Conservation (phyloP, 1,140 invertebrate genomes). For the Drosophila asahinai region DNA sequence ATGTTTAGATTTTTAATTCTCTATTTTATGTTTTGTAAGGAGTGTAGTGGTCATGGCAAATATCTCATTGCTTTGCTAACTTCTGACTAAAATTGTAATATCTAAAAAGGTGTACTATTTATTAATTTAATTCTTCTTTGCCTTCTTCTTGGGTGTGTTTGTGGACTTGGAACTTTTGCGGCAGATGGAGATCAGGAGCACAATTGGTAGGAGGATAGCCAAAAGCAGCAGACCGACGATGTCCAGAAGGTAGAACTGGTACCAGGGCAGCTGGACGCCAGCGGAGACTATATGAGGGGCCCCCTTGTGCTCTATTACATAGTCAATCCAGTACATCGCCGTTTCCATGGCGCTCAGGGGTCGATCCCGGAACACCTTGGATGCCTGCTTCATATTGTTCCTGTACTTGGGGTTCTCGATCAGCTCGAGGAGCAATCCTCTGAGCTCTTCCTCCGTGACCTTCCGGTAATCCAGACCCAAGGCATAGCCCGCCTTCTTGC, state of each 20-base stretch:
- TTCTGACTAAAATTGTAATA: too few relatives aligned
- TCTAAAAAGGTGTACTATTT: too few relatives aligned
- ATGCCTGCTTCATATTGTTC: constrained; percentile 81
- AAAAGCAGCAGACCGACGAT: constrained; percentile 69
- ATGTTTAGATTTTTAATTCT: too few relatives aligned
- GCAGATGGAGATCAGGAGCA: constrained; percentile 27
- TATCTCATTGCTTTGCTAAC: too few relatives aligned
- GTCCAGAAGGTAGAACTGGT: constrained; percentile 88
- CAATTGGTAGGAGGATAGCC: constrained; percentile 33
- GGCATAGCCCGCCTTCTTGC: constrained; percentile 46
- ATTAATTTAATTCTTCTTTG: too few relatives aligned
- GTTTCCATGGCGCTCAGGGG: constrained; percentile 86
- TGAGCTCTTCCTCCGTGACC: constrained; percentile 79
- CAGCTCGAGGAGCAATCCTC: constrained; percentile 80
- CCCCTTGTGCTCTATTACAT: constrained; percentile 87
- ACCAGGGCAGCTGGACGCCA: constrained; percentile 87
- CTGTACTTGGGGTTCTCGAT: constrained; percentile 85
- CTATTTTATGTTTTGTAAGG: too few relatives aligned
- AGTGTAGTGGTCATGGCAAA: too few relatives aligned
- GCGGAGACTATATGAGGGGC: constrained; percentile 86
- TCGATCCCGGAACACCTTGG: constrained; percentile 86
- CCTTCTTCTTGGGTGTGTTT: constrained; percentile 22
- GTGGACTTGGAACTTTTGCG: constrained; percentile 1
- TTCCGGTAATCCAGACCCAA: constrained; percentile 61
- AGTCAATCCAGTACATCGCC: constrained; percentile 88